Evolutionary conservation across 2,113 vertebrate species (phyloP), one percentile per base, ranked within the genome.

Genomic region (Laterallus jamaicensis): DNA sequence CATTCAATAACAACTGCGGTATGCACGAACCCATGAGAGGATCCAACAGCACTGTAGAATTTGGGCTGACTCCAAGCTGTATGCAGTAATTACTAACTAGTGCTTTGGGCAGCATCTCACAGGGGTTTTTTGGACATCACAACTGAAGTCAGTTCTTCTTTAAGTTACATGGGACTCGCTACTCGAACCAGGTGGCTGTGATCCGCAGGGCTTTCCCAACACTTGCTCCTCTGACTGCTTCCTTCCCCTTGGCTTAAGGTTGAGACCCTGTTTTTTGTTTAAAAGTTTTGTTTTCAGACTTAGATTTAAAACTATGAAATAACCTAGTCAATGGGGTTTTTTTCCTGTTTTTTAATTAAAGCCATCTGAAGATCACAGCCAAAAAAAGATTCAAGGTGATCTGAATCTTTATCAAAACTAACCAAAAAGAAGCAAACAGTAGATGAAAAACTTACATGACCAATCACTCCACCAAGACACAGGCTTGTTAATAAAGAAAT

Each of bases 81-180:
- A 75, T 54, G 62, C 69, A 93, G 5, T 93, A 93, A 96, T 91
- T 94, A 94, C 94, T 93, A 96, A 93, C 86, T 62, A 69, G 86
- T 79, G 86, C 80, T 96, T 92, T 92, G 88, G 92, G 88, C 80
- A 90, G 68, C 11, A 11, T 83, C 79, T 70, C 11, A 1, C 32
- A 96, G n/a, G 44, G 86, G 37, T 15, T 81, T 85, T 95, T 50
- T 73, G 92, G 88, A 92, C 44, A 52, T 2, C 56, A 58, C 62
- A 84, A 79, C 39, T 54, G 62, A 66, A 94, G 40, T 84, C 59
- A 82, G 73, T 81, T 92, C 70, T 67, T 73, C 66, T 80, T 71
- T 66, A 54, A 88, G 85, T 69, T 89, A 60, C 40, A 32, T 11
- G 49, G 86, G 74, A 69, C 73, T 89, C 0, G 0, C 86, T 76